Percentiles rank a stretch among this genome's conserved stretches.
Conservation (phyloP, 2,888 invertebrate genomes). For the Neocrepidodera transversa region DNA sequence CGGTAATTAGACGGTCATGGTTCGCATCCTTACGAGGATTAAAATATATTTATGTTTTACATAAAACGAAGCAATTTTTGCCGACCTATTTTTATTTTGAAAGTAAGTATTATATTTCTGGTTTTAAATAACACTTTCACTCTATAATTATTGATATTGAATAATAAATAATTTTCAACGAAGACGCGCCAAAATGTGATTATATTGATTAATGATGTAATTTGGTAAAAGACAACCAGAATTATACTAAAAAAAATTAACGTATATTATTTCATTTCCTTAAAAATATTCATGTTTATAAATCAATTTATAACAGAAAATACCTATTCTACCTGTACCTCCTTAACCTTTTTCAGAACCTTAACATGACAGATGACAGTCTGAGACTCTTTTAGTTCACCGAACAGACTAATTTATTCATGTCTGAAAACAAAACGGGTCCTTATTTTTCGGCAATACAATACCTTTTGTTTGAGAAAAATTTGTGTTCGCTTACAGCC, state of each 20-base stretch:
- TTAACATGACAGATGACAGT: conserved; percentile 11
- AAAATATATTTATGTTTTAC: not conserved
- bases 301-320: no score
- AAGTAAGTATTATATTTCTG: conserved; percentile 26
- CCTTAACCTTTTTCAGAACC: not conserved
- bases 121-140: conserved; percentile 21
- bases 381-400: not conserved
- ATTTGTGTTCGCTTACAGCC: not conserved
- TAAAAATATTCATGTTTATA: no score
- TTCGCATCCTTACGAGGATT: conserved; percentile 1
- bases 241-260: no score
- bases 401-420: conserved; percentile 7
- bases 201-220: no score
- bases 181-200: no score
- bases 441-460: conserved; percentile 9
- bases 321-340: not conserved
- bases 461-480: conserved; percentile 3
- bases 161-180: not conserved
- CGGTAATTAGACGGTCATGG: conserved; percentile 15
- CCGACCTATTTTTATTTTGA: conserved; percentile 20
- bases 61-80: conserved; percentile 27
- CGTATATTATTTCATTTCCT: no score
- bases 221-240: no score
- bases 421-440: conserved; percentile 9
- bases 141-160: not conserved